Conservation (phyloP, 2,888 invertebrate genomes). For the Oligia latruncula region DNA sequence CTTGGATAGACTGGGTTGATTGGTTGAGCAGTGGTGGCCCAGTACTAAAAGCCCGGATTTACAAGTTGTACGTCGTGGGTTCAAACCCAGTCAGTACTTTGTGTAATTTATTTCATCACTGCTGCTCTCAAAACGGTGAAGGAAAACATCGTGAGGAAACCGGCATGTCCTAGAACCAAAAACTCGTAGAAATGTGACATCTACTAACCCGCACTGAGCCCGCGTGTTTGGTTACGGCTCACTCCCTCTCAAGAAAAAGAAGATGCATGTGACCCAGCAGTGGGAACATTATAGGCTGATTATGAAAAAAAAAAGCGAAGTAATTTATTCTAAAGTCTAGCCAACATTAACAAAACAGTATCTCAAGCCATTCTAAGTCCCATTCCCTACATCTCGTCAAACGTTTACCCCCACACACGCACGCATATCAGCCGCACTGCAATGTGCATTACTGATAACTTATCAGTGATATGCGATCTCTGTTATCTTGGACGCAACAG, state of each 20-base stretch:
- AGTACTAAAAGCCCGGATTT: neutral
- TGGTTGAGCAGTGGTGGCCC: neutral
- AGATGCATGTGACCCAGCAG: neutral
- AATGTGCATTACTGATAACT: conserved; percentile 78
- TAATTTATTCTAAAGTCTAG: neutral
- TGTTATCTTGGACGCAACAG: conserved; percentile 80
- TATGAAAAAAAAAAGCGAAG: neutral
- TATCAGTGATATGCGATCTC: conserved; percentile 84
- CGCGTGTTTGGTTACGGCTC: neutral
- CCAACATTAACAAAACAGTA: neutral
- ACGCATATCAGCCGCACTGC: conserved; percentile 68
- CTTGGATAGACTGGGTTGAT: neutral
- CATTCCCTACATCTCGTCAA: conserved; percentile 27
- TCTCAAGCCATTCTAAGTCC: conserved; percentile 9
- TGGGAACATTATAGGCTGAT: neutral
- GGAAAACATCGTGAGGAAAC: neutral
- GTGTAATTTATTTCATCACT: neutral
- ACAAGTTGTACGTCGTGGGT: neutral
- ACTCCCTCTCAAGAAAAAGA: neutral
- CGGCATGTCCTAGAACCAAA: neutral
- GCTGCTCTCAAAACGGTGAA: neutral
- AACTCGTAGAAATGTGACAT: neutral
- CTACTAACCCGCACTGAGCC: neutral
- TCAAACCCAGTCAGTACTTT: neutral
- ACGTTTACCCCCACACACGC: conserved; percentile 38